phyloP scores from a whole-genome alignment of 2,888 invertebrate genomes.

The Pterostichus niger region DNA sequence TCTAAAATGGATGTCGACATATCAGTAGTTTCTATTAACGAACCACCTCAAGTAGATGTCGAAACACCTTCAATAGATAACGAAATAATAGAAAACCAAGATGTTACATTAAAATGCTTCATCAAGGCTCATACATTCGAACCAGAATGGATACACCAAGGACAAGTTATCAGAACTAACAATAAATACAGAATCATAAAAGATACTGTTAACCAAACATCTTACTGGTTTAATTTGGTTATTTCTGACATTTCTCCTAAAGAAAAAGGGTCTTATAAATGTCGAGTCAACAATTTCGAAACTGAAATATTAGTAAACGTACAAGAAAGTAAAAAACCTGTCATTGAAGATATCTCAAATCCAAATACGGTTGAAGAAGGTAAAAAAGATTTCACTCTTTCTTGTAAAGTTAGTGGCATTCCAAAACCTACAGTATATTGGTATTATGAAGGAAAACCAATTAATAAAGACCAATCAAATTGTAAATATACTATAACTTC shows the following conservation, averaged over 20 bases:
- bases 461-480: neutral
- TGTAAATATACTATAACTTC: conserved; percentile 21
- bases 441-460: neutral
- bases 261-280: conserved; percentile 28
- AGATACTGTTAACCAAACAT: neutral
- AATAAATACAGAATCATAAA: conserved; percentile 8
- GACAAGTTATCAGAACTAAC: conserved; percentile 17
- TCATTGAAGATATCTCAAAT: conserved; percentile 14
- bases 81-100: neutral
- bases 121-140: neutral
- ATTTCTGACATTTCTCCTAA: neutral
- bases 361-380: conserved; percentile 14
- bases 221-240: conserved; percentile 10
- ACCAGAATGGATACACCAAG: conserved; percentile 18
- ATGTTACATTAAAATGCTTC: conserved; percentile 21
- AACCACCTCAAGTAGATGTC: neutral
- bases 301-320: conserved; percentile 4
- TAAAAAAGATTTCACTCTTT: conserved; percentile 33
- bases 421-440: conserved; percentile 37
- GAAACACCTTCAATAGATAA: neutral
- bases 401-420: conserved; percentile 10
- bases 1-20: neutral
- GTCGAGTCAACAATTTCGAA: conserved; percentile 11
- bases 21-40: neutral
- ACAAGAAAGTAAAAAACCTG: neutral